phyloP scores from a whole-genome alignment of 1,140 invertebrate genomes.

The Eumaeus atala region DNA sequence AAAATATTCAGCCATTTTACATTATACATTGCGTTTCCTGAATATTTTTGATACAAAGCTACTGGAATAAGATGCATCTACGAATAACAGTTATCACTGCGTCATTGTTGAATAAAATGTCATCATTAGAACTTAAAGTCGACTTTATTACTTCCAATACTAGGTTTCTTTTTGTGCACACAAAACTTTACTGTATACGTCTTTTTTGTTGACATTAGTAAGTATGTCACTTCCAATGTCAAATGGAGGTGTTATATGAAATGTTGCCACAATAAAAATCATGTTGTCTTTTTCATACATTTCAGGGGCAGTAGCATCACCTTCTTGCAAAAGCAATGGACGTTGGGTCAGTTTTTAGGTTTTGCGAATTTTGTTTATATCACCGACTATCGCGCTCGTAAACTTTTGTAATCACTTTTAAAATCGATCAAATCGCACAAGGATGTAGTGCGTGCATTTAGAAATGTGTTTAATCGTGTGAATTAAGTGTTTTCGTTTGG shows the following conservation, averaged over 20 bases:
- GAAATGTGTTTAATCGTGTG: constrained; percentile 38
- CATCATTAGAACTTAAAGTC: background rate
- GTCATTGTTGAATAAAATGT: background rate
- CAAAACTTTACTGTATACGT: background rate
- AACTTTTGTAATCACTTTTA: constrained; percentile 70
- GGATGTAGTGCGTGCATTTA: constrained; percentile 56
- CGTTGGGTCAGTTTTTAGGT: constrained; percentile 53
- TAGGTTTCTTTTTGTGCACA: constrained; percentile 14
- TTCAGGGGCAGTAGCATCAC: constrained; percentile 64
- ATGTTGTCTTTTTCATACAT: constrained; percentile 57
- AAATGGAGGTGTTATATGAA: constrained; percentile 24
- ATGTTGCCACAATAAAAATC: constrained; percentile 63
- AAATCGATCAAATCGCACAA: constrained; percentile 47
- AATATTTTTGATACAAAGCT: constrained; percentile 23
- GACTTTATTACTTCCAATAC: background rate
- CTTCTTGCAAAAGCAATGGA: constrained; percentile 60
- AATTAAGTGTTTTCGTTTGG: constrained; percentile 39
- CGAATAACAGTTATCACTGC: constrained; percentile 1
- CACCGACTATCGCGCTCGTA: constrained; percentile 57
- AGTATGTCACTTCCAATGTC: constrained; percentile 6
- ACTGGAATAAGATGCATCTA: constrained; percentile 20
- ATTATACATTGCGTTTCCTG: background rate
- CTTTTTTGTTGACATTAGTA: constrained; percentile 6
- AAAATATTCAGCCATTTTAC: background rate
- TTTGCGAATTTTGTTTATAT: constrained; percentile 70